Percentiles rank a stretch among this genome's conserved stretches.
phyloP scores from a whole-genome alignment of 2,888 invertebrate genomes.

The Cantharis rustica region DNA sequence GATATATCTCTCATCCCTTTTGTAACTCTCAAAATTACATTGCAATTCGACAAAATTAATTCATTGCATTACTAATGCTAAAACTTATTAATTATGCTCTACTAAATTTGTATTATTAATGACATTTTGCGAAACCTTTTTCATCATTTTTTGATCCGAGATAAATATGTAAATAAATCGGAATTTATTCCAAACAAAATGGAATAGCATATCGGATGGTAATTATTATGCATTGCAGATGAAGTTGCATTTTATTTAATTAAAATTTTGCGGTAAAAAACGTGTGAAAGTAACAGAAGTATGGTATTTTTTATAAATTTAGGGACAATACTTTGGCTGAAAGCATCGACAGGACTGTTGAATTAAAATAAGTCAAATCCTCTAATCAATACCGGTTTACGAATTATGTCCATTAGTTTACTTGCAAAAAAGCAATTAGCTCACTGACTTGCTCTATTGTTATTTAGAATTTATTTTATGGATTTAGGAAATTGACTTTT shows the following conservation, averaged over 20 bases:
- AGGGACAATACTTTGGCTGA: not conserved
- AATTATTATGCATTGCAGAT: not conserved
- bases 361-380: not conserved
- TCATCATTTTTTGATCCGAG: not conserved
- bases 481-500: constrained; percentile 25
- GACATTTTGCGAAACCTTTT: not conserved
- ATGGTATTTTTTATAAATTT: too few species aligned
- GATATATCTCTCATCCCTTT: constrained; percentile 7
- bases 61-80: not conserved
- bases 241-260: not conserved
- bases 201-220: not conserved
- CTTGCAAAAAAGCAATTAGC: constrained; percentile 21
- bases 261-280: not conserved
- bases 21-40: constrained; percentile 2
- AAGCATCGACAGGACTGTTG: not conserved
- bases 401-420: constrained; percentile 20
- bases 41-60: constrained; percentile 1
- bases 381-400: constrained; percentile 14
- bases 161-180: not conserved
- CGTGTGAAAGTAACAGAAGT: too few species aligned
- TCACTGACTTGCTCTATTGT: constrained; percentile 13
- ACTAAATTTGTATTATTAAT: not conserved
- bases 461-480: constrained; percentile 26
- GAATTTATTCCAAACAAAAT: not conserved
- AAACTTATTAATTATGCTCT: not conserved